Percentiles rank a stretch among this genome's conserved stretches.
Evolutionary conservation across 2,888 invertebrate species (phyloP).

Genomic region (Amphipoea lucens): DNA sequence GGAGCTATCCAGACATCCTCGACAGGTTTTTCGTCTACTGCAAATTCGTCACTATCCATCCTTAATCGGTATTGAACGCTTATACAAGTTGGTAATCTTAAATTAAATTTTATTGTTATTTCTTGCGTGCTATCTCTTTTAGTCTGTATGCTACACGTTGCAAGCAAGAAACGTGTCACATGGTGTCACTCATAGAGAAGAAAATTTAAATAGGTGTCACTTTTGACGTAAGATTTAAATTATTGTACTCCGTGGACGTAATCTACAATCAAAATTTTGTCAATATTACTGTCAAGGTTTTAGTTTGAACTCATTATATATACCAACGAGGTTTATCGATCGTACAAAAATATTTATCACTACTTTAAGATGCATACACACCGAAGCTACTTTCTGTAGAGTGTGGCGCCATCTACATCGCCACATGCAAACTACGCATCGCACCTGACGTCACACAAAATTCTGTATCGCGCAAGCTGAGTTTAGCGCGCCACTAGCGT

Average conservation of each 20-base stretch:
- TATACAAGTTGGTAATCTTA: conserved; percentile 2
- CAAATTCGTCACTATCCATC: conserved; percentile 10
- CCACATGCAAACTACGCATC: too few relatives aligned
- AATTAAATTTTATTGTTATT: neutral
- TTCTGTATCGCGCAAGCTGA: too few relatives aligned
- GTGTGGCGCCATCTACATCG: too few relatives aligned
- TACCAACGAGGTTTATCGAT: neutral
- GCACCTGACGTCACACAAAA: too few relatives aligned
- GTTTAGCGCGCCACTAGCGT: too few relatives aligned
- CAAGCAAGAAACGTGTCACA: neutral
- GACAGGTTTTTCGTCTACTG: neutral
- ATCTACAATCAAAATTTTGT: neutral
- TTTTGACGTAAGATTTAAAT: conserved; percentile 2
- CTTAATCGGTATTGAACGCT: neutral
- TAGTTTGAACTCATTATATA: neutral
- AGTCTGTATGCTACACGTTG: too few relatives aligned
- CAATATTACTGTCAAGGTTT: neutral
- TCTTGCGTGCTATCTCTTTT: neutral
- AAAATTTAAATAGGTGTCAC: neutral
- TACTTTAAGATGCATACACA: too few relatives aligned
- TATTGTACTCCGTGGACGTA: too few relatives aligned
- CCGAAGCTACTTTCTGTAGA: too few relatives aligned
- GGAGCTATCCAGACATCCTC: conserved; percentile 32
- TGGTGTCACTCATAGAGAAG: neutral
- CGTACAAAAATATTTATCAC: neutral